Percentiles rank a stretch among this genome's conserved stretches.
These are phyloP conservation scores for Trachymyrmex septentrionalis DNA, from an alignment of 1,140 invertebrate species.

Conservation along the genomic window DNA sequence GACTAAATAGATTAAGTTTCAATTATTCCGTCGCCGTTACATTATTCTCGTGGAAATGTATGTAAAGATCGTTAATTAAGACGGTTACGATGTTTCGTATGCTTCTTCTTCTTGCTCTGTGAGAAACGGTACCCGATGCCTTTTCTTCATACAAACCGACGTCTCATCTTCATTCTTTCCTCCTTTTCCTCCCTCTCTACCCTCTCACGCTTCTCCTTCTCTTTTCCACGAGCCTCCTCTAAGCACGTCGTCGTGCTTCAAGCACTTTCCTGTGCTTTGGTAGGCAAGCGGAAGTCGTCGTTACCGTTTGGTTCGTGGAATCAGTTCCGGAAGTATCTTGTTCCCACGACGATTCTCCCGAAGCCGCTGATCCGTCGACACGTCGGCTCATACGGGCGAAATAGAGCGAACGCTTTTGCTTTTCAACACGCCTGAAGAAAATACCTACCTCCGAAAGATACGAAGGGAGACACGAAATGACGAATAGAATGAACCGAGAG, in stretches of 20 bases:
- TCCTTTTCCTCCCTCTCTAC: conserved; percentile 7
- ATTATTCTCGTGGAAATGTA: conserved; percentile 43
- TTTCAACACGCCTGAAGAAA: neutral
- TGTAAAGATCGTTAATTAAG: conserved; percentile 56
- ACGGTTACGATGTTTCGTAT: conserved; percentile 55
- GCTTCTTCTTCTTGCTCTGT: conserved; percentile 15
- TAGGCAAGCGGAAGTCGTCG: conserved; percentile 77
- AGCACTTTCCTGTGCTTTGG: conserved; percentile 64
- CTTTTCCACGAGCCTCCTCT: conserved; percentile 30
- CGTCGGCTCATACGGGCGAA: conserved; percentile 14
- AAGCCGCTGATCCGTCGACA: conserved; percentile 44
- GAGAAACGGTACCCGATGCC: conserved; percentile 31
- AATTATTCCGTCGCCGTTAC: conserved; percentile 38
- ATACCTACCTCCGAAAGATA: neutral
- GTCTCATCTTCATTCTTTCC: conserved; percentile 60
- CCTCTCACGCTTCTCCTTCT: neutral
- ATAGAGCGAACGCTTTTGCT: conserved; percentile 38
- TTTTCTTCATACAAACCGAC: conserved; percentile 70
- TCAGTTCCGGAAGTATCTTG: conserved; percentile 76
- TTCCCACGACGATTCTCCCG: conserved; percentile 76
- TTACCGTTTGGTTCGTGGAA: conserved; percentile 77
- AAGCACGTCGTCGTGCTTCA: conserved; percentile 49
- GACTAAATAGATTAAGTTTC: conserved; percentile 16
- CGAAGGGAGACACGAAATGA: neutral
- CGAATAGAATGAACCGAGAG: neutral